These are phyloP conservation scores for Phrynosoma blainvillii DNA, from an alignment of 2,113 vertebrate genomes.

Conservation along the genomic window DNA sequence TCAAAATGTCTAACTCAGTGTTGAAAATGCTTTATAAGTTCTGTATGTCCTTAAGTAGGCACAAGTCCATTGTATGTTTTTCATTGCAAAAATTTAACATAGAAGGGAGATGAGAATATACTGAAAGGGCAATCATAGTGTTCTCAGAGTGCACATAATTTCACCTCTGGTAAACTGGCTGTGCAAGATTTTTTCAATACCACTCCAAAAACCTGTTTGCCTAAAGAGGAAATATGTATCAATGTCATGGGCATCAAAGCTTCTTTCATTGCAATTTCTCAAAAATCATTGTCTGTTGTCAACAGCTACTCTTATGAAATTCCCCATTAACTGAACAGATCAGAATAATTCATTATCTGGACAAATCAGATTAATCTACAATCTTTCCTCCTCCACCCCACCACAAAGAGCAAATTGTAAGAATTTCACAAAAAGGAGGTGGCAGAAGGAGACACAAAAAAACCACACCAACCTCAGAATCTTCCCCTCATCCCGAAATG, in stretches of 20 bases:
- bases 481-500: slow-evolving; percentile 90
- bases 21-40: background rate
- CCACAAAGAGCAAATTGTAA: background rate
- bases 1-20: background rate
- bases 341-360: background rate
- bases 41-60: background rate
- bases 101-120: background rate
- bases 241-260: background rate
- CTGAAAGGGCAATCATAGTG: too few species aligned
- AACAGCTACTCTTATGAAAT: background rate
- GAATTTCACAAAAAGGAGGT: background rate
- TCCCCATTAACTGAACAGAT: background rate
- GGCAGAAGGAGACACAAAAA: rapidly evolving
- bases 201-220: background rate
- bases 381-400: too few species aligned
- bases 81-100: background rate
- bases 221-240: background rate
- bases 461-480: slow-evolving; percentile 71
- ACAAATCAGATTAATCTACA: background rate
- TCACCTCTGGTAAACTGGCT: background rate
- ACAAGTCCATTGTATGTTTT: background rate
- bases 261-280: background rate
- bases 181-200: background rate
- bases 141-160: background rate
- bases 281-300: background rate